Base-by-base conservation (phyloP, 2,888 invertebrate species). In the Tetragonisca angustula region DNA sequence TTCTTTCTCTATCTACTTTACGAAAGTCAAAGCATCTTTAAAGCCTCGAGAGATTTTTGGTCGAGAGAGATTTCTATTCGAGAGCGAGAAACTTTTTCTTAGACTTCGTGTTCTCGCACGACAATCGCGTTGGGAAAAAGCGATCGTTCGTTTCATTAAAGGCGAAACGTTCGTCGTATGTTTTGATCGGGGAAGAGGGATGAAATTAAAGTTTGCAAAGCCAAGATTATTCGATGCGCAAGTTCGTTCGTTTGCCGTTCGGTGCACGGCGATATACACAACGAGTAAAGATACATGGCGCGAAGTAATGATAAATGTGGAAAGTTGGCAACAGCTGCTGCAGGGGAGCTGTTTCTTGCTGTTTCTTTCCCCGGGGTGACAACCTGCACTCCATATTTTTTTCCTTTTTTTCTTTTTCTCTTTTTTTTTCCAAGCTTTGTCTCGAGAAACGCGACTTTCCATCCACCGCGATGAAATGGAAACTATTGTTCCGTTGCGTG, bases 261-360 rank as follows among this genome's bases (percentile, higher is more conserved):
- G 27, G 27, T 27, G 27, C n/a, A 64, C 9, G 13, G 77, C 70
- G 70, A 59, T 83, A 73, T 65, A 59, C 59, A 52, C 59, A 75
- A 77, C 79, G 62, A 11, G 81, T 69, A 71, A 87, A 80, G 82
- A 81, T 80, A 69, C 73, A 83, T 76, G 85, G 49, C 11, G 64
- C 21, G 64, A 32, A 59, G 81, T 79, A 82, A 83, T 88, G 87
- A 89, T 90, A 86, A 90, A 89, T 83, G 90, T 61, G 90, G 68
- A 79, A 89, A 89, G 81, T 89, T 89, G 56, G 73, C 75, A 74
- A 75, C 88, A 87, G 84, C 84, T 83, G 86, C 70, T 84, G 70
- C 78, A 54, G 50, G 76, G 68, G 68, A 68, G 68, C 62, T 79
- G 65, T 56, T 79, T 79, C 82, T 71, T 79, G 36, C 70, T 71